Base-by-base conservation (phyloP, 2,113 vertebrate genomes). In the Podarcis raffonei region DNA sequence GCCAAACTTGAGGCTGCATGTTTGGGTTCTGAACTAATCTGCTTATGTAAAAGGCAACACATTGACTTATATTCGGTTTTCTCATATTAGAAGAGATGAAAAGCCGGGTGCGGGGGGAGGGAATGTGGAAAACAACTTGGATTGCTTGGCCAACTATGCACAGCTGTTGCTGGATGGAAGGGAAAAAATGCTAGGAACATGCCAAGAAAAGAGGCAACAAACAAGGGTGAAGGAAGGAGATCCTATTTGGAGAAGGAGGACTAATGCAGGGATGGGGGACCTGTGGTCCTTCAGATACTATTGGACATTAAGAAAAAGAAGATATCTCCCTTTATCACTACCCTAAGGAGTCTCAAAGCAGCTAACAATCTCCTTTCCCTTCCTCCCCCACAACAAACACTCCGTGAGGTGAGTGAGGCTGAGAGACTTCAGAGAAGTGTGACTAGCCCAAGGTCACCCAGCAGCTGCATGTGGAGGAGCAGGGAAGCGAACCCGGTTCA, bases 81-180 rank as follows among this genome's bases (percentile, higher is more conserved):
- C 82, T 94, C 82, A 20, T n/a, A 39, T 84, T 42, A 86, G 93
- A 89, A 81, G 81, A 90, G 88, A 93, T 92, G 90, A 95, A 95
- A 93, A 95, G 90, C 82, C 85, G 87, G n/a, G 72, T 84, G 90
- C 80, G 84, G 48, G 48, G 76, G 85, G 87, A 90, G 90, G 92
- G 48, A 83, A 78, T 93, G 81, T 89, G 81, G 89, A 93, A 94
- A 93, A 90, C 77, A 89, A 22, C 85, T 90, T 74, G 9, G 37
- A 87, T 82, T 91, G 87, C 91, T 94, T 93, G 92, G 91, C 91
- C 91, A 92, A 12, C 48, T 94, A n/a, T 35, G 75, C 88, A 90
- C 92, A 94, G 92, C 92, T 94, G 94, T 92, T 93, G 92, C 76
- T 90, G 82, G 79, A 82, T 4, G 85, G 89, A 88, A 75, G 87